Evolutionary conservation across 2,797 vertebrate species (phyloP).

Genomic region (Pangasius krempfi): DNA sequence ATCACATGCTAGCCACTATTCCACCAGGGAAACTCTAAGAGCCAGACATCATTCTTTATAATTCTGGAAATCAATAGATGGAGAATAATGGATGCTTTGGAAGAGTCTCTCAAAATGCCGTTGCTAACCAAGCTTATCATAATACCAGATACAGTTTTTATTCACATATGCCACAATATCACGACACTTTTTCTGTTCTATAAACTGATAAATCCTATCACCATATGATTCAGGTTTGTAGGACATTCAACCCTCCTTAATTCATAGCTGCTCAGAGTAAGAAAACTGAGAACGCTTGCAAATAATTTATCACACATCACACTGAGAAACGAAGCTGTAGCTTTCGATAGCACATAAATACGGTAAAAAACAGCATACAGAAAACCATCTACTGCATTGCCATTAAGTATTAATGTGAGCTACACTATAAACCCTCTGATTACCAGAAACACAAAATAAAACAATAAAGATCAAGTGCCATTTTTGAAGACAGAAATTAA

Average conservation of each 20-base stretch:
- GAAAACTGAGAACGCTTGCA: no score
- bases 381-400: no score
- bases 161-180: background rate
- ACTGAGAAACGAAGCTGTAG: background rate
- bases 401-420: no score
- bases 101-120: background rate
- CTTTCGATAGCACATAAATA: no score
- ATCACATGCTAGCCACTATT: no score
- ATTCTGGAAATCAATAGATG: background rate
- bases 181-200: background rate
- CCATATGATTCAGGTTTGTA: background rate
- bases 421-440: background rate
- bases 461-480: background rate
- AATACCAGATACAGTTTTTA: background rate
- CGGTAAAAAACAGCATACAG: no score
- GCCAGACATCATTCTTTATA: background rate
- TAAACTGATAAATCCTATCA: background rate
- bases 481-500: background rate
- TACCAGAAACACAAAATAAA: background rate
- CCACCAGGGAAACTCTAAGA: background rate
- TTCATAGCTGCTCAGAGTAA: background rate
- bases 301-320: no score
- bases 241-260: background rate
- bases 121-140: background rate
- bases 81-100: background rate